Base-by-base conservation (phyloP, 2,113 vertebrate species). In the Scolopax mira region DNA sequence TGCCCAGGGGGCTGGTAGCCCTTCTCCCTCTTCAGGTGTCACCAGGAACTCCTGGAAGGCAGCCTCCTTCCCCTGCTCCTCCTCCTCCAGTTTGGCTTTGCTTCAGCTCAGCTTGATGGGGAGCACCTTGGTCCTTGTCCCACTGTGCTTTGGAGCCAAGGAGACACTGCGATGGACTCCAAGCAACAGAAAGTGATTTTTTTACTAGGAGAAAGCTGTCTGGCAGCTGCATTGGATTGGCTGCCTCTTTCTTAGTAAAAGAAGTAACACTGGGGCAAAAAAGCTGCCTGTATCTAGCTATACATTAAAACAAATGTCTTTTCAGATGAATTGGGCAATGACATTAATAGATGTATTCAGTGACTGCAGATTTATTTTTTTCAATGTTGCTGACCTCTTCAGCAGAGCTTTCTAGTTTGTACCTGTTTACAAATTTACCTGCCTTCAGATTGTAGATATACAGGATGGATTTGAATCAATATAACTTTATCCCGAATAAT, bases 31-130 rank as follows among this genome's bases (percentile, higher is more conserved):
- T 28, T 8, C 5, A 18, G 33, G 15, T 25, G 39, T 6, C 24
- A 9, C 5, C 4, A 1, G 39, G 48, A 10, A 6, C 30, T 35
- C 39, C 39, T 21, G 57, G n/a, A 46, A 54, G 54, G 62, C 70
- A 25, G 30, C 7, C 22, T 21, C 35, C 51, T 25, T 41, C 33
- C 37, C 28, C 21, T 2, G 0, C 11, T 35, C 18, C 13, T 13
- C 23, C 23, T 55, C 28, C 10, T 39, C 48, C 2, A 1, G 9
- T 37, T 33, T 13, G 44, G 16, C 19, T 0, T 2, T 2, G 10
- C n/a, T 21, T 51, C 2, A 5, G 8, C 69, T 74, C 37, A 23
- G 49, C n/a, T 41, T 3, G 1, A 6, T 2, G 7, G 9, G 37
- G 37, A 52, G 78, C 27, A 23, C 3, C 24, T 62, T 1, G 3